Base-by-base conservation (phyloP, 2,888 invertebrate genomes). In the Drosophila mayaguana region DNA sequence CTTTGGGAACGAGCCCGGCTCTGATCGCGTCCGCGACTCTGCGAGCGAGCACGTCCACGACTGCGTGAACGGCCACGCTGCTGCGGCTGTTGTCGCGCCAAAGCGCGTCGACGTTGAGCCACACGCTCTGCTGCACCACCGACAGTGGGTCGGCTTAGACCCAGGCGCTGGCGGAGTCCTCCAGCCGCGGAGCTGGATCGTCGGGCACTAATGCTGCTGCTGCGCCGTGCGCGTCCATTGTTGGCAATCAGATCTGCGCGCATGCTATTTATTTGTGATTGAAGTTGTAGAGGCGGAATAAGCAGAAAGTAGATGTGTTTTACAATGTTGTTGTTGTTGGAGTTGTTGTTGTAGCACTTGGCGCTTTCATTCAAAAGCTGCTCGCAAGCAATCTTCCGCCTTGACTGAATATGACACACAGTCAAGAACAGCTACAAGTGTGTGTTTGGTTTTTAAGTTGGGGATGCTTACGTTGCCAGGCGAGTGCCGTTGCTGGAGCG, bases 391-490 rank as follows among this genome's bases (percentile, higher is more conserved):
- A 56, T 72, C 72, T 43, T 65, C 63, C 72, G 62, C 59, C 48
- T 45, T 45, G 34, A 61, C 40, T 69, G 57, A 57, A 63, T 32
- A 8, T 16, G 42, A 18, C 50, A 50, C 50, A 6, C 56, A 43
- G 56, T 61, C 54, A 77, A 50, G 57, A 69, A 53, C 74, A 62
- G 62, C 62, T 64, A 64, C 75, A 67, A 73, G 51, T 61, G 63
- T 56, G 50, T 69, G 48, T 53, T 71, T 67, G 20, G 7, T 38
- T 75, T 50, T 28, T 45, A 20, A 20, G 46, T 69, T 55, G 76
- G 77, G 72, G 77, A 81, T 90, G 88, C 93, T 93, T 93, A 93
- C 93, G 93, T 93, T 92, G 93, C 92, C 80, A 92, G 75, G 74
- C 91, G 90, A 75, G 91, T 83, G 70, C 91, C 78, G 77, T 91